phyloP scores from a whole-genome alignment of 2,113 vertebrate species.

The Guaruba guarouba region DNA sequence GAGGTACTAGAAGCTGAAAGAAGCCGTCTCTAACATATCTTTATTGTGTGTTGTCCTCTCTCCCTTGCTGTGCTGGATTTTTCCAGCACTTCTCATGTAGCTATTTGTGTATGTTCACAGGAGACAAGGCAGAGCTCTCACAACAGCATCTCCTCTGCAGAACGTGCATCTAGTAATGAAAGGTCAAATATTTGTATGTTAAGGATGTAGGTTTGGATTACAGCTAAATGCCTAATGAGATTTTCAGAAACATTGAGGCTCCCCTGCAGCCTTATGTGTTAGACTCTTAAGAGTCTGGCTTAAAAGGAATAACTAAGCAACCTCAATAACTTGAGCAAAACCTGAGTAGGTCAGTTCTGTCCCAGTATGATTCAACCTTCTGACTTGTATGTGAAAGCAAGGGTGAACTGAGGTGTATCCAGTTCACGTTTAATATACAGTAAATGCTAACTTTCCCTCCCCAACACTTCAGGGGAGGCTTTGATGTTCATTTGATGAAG shows the following conservation, averaged over 20 bases:
- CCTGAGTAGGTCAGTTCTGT: conserved; percentile 1
- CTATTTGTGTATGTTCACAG: not conserved
- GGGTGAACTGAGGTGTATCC: conserved; percentile 29
- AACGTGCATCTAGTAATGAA: not conserved
- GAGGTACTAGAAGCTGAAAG: not conserved
- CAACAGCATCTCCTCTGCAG: not conserved
- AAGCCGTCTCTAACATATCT: not conserved
- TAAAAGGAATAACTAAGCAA: not conserved
- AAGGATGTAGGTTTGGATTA: not conserved
- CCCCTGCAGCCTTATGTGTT: not conserved
- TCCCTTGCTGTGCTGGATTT: not conserved
- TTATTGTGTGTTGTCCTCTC: not conserved
- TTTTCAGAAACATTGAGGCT: not conserved
- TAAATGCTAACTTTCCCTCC: conserved; percentile 32
- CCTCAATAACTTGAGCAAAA: conserved; percentile 3
- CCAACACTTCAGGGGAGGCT: conserved; percentile 15
- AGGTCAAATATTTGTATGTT: conserved; percentile 13
- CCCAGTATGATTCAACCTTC: conserved; percentile 28
- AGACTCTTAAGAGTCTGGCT: not conserved
- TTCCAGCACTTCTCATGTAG: not conserved
- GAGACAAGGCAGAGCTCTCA: not conserved
- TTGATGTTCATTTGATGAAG: conserved; percentile 46
- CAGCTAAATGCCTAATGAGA: conserved; percentile 12
- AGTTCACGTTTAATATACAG: conserved; percentile 26
- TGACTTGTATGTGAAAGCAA: conserved; percentile 20